phyloP scores from a whole-genome alignment of 2,797 vertebrate genomes.

The Myotis findleyi region DNA sequence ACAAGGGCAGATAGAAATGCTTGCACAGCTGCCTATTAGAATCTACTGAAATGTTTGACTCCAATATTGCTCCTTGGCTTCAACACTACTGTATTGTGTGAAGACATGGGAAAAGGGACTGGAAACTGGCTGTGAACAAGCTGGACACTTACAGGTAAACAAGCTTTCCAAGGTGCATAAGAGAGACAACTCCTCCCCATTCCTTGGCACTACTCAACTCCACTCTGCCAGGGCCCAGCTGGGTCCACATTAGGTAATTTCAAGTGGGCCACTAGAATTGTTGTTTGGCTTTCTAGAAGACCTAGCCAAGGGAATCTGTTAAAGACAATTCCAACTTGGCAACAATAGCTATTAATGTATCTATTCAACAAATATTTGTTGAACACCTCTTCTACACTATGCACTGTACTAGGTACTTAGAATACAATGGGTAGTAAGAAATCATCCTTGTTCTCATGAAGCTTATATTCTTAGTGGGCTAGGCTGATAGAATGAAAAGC shows the following conservation, averaged over 20 bases:
- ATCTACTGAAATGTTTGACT: constrained; percentile 55
- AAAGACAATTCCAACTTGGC: constrained; percentile 25
- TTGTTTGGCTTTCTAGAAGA: constrained; percentile 46
- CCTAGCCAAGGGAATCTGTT: constrained; percentile 44
- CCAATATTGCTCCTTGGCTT: constrained; percentile 1
- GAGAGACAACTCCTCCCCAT: neutral
- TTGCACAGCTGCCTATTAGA: constrained; percentile 30
- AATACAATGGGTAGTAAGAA: neutral
- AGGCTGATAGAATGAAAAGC: constrained; percentile 44
- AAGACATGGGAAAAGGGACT: constrained; percentile 39
- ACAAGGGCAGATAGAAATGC: constrained; percentile 55
- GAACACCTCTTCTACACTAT: constrained; percentile 1
- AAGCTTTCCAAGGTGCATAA: neutral
- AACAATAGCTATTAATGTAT: constrained; percentile 5
- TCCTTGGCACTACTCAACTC: neutral
- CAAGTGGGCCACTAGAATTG: neutral
- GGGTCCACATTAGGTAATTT: constrained; percentile 14
- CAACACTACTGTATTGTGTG: constrained; percentile 37
- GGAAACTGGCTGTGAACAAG: constrained; percentile 47
- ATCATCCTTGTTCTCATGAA: neutral
- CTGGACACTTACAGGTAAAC: constrained; percentile 47
- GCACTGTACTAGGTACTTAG: neutral
- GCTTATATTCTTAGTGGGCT: neutral
- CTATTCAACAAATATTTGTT: constrained; percentile 44
- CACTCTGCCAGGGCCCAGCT: constrained; percentile 31